Evolutionary conservation across 2,797 vertebrate genomes (phyloP).

Genomic region (Ctenosaura bakeri): DNA sequence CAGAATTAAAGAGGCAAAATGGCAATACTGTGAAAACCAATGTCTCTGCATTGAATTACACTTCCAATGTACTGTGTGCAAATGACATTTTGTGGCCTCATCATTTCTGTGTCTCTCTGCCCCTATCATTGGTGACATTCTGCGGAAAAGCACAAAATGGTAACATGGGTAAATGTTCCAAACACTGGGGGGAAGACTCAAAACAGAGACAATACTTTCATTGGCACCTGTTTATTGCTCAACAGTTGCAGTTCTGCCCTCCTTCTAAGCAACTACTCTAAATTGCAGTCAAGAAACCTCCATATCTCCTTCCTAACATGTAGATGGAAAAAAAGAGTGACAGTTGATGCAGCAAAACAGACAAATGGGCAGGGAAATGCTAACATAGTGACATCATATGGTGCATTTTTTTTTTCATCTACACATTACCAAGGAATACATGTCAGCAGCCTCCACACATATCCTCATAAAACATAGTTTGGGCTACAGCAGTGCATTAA

Average conservation of each 20-base stretch:
- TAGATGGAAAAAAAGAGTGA: not conserved
- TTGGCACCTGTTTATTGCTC: not conserved
- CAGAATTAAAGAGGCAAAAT: not conserved
- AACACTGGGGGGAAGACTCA: not conserved
- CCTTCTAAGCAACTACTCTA: not conserved
- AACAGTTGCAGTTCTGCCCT: not conserved
- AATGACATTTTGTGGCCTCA: not conserved
- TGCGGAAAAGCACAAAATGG: not conserved
- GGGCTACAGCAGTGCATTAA: not conserved
- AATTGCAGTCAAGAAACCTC: not conserved
- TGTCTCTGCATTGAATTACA: not conserved
- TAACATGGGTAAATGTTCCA: not conserved
- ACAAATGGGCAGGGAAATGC: not conserved
- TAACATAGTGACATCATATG: not conserved
- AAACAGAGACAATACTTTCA: not conserved
- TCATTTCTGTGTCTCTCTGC: not conserved
- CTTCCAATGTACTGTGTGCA: not conserved
- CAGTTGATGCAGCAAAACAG: not conserved
- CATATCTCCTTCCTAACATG: not conserved
- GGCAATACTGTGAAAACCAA: not conserved
- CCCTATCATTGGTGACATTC: too few species aligned
- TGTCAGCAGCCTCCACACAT: not conserved
- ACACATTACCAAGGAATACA: not conserved
- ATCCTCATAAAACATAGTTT: conserved; percentile 1
- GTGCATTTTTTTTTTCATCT: not conserved